Conservation (phyloP, 2,888 invertebrate species). For the Caenorhabditis macrosperma region DNA sequence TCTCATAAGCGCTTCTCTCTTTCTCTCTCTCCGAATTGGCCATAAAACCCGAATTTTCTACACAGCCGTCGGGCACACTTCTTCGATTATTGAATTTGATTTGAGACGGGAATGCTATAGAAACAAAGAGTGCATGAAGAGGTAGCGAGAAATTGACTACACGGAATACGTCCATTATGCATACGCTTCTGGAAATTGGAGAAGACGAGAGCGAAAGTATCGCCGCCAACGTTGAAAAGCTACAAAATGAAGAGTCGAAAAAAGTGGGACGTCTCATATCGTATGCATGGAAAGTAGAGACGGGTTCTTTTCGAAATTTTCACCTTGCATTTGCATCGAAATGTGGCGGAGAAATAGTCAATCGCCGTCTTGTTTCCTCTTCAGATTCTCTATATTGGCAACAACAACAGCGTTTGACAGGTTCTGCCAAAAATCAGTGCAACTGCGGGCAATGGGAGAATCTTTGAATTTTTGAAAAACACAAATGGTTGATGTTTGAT, state of each 20-base stretch:
- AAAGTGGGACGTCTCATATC: not conserved
- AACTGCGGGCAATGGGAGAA: not conserved
- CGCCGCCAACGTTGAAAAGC: slow-evolving; percentile 13
- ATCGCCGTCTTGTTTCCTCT: too few species aligned
- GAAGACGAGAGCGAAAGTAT: slow-evolving; percentile 14
- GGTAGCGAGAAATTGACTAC: not conserved
- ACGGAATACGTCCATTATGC: too few species aligned
- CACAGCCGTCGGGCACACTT: slow-evolving; percentile 46
- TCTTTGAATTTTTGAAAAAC: slow-evolving; percentile 34
- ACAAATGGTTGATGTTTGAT: slow-evolving; percentile 32
- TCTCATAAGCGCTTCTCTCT: not conserved
- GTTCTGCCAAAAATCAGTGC: not conserved
- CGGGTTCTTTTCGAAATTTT: not conserved
- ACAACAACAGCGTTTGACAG: slow-evolving; percentile 3
- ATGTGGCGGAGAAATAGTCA: not conserved
- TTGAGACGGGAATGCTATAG: slow-evolving; percentile 31
- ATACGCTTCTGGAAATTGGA: slow-evolving; percentile 30
- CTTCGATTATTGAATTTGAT: slow-evolving; percentile 55
- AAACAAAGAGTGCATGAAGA: slow-evolving; percentile 19
- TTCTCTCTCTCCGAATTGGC: slow-evolving; percentile 13
- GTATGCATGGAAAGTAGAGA: not conserved
- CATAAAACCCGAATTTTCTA: slow-evolving; percentile 31
- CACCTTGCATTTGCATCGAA: not conserved
- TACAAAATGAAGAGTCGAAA: not conserved
- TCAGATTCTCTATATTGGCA: not conserved